Percentiles rank a stretch among this genome's conserved stretches.
Evolutionary conservation across 2,888 invertebrate genomes (phyloP).

Genomic region (Tachystola acroxantha): DNA sequence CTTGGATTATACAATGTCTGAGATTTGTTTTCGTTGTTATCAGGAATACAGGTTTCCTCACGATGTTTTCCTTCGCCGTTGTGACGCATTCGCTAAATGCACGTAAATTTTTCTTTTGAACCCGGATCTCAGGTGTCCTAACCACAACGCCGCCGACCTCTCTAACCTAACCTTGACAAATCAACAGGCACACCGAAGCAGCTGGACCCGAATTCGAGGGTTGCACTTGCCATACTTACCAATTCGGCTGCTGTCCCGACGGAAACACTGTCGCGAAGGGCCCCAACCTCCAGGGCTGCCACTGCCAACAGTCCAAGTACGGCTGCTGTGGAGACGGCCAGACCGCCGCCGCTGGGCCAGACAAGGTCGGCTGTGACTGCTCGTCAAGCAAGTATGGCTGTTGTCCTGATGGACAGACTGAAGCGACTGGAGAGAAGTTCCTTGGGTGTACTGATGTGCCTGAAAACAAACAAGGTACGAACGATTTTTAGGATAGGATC

Average conservation of each 20-base stretch:
- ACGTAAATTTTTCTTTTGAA: too few relatives aligned
- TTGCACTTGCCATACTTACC: slow-evolving; percentile 90
- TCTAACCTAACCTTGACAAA: too few relatives aligned
- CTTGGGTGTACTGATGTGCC: slow-evolving; percentile 88
- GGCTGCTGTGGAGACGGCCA: slow-evolving; percentile 92
- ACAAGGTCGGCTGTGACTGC: slow-evolving; percentile 89
- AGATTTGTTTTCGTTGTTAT: too few relatives aligned
- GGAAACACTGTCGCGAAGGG: slow-evolving; percentile 88
- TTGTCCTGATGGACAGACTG: slow-evolving; percentile 88
- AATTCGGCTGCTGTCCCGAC: slow-evolving; percentile 95
- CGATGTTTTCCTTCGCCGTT: too few relatives aligned
- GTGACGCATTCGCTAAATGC: too few relatives aligned
- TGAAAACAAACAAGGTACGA: slow-evolving; percentile 80
- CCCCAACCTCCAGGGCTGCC: slow-evolving; percentile 80
- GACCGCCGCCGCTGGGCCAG: slow-evolving; percentile 88
- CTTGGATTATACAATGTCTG: too few relatives aligned
- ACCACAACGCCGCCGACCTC: too few relatives aligned
- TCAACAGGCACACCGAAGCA: slow-evolving; percentile 82
- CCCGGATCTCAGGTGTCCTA: too few relatives aligned
- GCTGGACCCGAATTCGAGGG: slow-evolving; percentile 88
- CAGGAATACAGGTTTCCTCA: too few relatives aligned
- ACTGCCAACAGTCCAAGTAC: slow-evolving; percentile 85
- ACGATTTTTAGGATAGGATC: background rate
- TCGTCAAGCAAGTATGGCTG: slow-evolving; percentile 89
- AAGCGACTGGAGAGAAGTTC: slow-evolving; percentile 89